phyloP scores from a whole-genome alignment of 2,113 vertebrate genomes.

The Bucco capensis region DNA sequence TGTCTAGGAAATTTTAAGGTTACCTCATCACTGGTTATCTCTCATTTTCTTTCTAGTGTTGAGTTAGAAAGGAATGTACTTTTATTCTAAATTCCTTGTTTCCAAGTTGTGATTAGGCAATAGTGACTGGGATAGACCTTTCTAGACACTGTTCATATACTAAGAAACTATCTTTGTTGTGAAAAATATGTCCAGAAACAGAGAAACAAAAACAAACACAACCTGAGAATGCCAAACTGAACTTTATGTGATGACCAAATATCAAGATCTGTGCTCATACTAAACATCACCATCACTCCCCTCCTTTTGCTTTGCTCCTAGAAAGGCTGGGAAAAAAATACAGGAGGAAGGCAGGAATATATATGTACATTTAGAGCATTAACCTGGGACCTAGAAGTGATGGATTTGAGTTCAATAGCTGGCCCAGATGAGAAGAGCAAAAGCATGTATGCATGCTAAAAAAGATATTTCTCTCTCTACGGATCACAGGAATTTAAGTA shows the following conservation, averaged over 20 bases:
- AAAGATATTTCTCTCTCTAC: neutral
- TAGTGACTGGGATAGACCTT: neutral
- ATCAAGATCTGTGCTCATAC: neutral
- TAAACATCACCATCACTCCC: neutral
- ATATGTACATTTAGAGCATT: neutral
- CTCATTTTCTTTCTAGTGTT: neutral
- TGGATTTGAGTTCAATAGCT: neutral
- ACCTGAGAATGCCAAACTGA: neutral
- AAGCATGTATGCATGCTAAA: neutral
- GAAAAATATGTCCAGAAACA: neutral
- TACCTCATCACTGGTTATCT: neutral
- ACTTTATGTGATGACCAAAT: neutral
- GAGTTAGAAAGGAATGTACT: neutral
- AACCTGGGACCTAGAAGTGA: neutral
- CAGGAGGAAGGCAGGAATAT: neutral
- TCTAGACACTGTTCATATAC: neutral
- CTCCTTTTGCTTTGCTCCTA: neutral
- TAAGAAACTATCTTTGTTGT: neutral
- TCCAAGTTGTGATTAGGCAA: accelerated
- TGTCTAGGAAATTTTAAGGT: neutral
- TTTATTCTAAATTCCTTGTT: neutral
- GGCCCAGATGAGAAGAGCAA: neutral
- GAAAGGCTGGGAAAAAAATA: neutral
- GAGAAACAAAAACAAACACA: neutral
- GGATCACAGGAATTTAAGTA: neutral